These are phyloP conservation scores for Drymonia ruficornis DNA, from an alignment of 2,888 invertebrate species.

Conservation along the genomic window DNA sequence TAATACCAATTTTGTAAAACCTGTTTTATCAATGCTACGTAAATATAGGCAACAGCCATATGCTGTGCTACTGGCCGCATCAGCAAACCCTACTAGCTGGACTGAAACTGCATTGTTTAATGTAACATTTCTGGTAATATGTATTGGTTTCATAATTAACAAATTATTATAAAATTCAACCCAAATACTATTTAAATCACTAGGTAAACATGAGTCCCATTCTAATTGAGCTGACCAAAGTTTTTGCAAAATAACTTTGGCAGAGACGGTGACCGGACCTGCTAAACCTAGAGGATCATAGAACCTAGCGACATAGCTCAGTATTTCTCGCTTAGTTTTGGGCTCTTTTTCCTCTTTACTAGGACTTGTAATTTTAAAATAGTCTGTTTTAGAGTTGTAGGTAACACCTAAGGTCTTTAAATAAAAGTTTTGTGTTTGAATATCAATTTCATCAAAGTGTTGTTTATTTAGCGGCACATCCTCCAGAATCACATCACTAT, in stretches of 20 bases:
- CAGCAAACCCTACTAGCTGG: constrained; percentile 22
- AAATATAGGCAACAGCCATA: constrained; percentile 17
- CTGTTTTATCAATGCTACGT: constrained; percentile 12
- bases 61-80: constrained; percentile 18
- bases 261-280: constrained; percentile 17
- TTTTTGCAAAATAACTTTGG: constrained; percentile 3
- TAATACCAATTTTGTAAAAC: constrained; percentile 12
- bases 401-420: constrained; percentile 18
- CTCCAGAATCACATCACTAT: constrained; percentile 9
- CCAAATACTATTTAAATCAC: not conserved
- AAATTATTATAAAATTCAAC: not conserved
- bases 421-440: constrained; percentile 14
- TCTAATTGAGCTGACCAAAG: constrained; percentile 7
- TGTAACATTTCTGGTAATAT: not conserved
- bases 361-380: constrained; percentile 13
- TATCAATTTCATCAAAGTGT: constrained; percentile 17
- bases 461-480: constrained; percentile 9
- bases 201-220: constrained; percentile 4
- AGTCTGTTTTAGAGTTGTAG: constrained; percentile 12
- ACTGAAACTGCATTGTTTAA: not conserved
- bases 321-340: constrained; percentile 6
- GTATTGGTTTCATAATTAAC: not conserved
- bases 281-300: constrained; percentile 22
- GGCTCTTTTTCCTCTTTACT: constrained; percentile 3
- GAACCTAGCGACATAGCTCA: constrained; percentile 18